phyloP scores from a whole-genome alignment of 2,888 invertebrate species.

The Bunonema sp. region DNA sequence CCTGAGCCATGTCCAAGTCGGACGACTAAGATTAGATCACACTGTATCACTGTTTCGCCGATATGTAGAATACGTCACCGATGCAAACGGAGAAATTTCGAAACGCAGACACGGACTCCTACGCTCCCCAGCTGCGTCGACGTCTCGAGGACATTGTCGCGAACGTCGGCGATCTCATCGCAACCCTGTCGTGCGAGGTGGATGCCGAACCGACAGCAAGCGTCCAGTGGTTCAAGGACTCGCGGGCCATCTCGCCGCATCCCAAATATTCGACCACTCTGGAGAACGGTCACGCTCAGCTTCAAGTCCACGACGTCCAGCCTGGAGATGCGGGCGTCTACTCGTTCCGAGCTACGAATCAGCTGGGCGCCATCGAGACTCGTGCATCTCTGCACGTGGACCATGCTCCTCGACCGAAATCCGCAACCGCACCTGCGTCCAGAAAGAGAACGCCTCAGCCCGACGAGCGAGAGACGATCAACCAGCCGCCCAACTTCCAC shows the following conservation, averaged over 20 bases:
- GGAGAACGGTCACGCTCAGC: no score
- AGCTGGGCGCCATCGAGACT: conserved; percentile 66
- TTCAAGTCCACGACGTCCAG: conserved; percentile 64
- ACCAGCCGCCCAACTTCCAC: conserved; percentile 28
- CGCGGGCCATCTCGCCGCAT: conserved; percentile 3
- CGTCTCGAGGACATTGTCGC: conserved; percentile 44
- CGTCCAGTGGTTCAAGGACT: conserved; percentile 27
- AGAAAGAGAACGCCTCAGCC: no score
- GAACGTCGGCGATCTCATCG: conserved; percentile 34
- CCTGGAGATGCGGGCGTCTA: conserved; percentile 76
- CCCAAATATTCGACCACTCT: no score
- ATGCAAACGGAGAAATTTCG: not conserved
- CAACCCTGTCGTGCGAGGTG: conserved; percentile 43
- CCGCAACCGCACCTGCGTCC: no score
- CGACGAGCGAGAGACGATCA: conserved; percentile 8
- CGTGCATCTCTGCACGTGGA: no score
- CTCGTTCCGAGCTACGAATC: conserved; percentile 65
- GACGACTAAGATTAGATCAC: conserved; percentile 1
- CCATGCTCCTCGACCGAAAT: no score
- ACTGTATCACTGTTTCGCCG: not conserved
- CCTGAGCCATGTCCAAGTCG: no score
- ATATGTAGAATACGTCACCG: not conserved
- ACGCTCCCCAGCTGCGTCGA: conserved; percentile 45
- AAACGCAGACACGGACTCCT: conserved; percentile 22
- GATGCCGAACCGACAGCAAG: conserved; percentile 43